Evolutionary conservation across 2,113 vertebrate genomes (phyloP), one percentile per base, ranked within the genome.

Genomic region (Eudyptes chrysolophus): DNA sequence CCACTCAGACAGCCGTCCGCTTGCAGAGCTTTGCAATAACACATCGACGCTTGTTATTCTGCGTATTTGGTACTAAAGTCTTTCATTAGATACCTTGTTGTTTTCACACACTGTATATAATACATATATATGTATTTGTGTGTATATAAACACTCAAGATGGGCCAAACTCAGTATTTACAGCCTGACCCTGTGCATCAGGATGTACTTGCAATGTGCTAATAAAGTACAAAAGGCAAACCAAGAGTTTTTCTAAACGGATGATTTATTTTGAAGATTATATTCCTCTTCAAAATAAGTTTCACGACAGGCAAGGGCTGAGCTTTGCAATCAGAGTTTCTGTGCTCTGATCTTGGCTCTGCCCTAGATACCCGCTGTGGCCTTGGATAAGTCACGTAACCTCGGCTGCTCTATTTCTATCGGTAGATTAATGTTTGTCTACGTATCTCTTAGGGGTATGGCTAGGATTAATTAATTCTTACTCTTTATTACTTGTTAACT

Each of bases 401-500:
- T 94, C 10, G 0, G 29, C 65, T 79, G 62, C 49, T 90, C 84
- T 77, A 34, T 83, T 91, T 87, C 74, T 36, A 2, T 70, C 40
- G 0, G 60, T 21, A 70, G 55, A 65, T 85, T 71, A 66, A 77
- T 69, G 66, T 95, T 95, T 95, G 68, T 40, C 91, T 95, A 84
- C 66, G 17, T 90, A 88, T 76, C 87, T 93, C 96, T n/a, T 24
- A 81, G 57, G 81, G 40, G 2, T 40, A 93, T 5, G 32, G 78
- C 60, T 86, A 62, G 62, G 74, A 95, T 95, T 96, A 92, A 96
- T 96, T 95, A 93, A 95, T 95, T 64, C 71, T 70, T 88, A n/a
- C 64, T 34, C 77, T 85, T 80, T 58, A 40, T 84, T 64, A 71
- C 87, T 85, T 80, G 42, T 51, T 85, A 87, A 85, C 80, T 74